A percentile compares a stretch with the other conserved stretches of the same genome.
phyloP scores from a whole-genome alignment of 2,797 vertebrate species.

The Oceanodroma leucorhoa region DNA sequence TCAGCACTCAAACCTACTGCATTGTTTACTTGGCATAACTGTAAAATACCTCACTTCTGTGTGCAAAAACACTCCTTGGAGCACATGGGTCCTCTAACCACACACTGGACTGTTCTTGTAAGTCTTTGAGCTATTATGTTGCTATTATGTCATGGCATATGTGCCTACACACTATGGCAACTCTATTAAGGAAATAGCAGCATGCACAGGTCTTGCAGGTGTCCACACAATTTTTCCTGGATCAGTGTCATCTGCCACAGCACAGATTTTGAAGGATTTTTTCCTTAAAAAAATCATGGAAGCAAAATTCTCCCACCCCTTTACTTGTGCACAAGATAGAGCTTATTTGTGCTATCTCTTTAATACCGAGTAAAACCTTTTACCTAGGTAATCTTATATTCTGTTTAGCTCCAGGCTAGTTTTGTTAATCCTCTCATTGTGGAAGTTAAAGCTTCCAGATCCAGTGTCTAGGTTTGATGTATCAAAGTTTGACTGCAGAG shows the following conservation, averaged over 20 bases:
- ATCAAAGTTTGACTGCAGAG: neutral
- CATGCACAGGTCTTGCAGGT: neutral
- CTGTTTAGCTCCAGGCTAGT: neutral
- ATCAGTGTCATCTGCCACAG: neutral
- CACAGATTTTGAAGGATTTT: neutral
- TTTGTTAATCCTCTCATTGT: neutral
- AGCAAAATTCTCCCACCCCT: neutral
- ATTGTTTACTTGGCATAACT: neutral
- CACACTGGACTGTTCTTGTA: neutral
- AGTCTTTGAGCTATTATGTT: neutral
- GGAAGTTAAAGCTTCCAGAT: neutral
- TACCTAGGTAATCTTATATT: neutral
- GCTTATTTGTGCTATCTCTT: neutral
- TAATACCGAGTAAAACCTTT: neutral
- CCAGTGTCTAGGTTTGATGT: neutral
- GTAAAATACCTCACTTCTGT: neutral
- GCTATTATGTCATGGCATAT: neutral
- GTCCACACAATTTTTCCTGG: neutral
- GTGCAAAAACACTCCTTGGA: neutral
- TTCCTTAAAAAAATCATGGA: neutral
- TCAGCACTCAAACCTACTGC: neutral
- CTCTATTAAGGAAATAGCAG: neutral
- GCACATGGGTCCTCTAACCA: neutral
- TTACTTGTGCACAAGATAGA: neutral
- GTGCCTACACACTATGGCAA: neutral